These are phyloP conservation scores for Cryptoblepharus egeriae DNA, from an alignment of 2,797 vertebrate species.

Conservation along the genomic window DNA sequence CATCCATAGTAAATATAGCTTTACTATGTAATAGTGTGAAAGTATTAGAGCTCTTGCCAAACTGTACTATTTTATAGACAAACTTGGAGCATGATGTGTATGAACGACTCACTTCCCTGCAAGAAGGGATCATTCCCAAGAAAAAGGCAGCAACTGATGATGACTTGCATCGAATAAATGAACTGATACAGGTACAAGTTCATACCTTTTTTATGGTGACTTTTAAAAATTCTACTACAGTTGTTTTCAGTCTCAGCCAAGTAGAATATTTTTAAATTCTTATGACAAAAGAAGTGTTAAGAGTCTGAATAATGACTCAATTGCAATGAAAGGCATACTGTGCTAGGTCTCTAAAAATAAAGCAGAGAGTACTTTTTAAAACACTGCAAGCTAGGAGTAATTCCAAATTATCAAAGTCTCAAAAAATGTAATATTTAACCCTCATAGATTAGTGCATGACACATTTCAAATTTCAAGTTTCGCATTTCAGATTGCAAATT, in stretches of 20 bases:
- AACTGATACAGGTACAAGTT: conserved; percentile 93
- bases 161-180: conserved; percentile 95
- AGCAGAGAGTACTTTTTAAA: background rate
- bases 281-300: background rate
- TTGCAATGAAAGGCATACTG: background rate
- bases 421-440: background rate
- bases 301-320: background rate
- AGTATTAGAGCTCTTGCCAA: conserved; percentile 48
- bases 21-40: conserved; percentile 19
- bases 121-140: conserved; percentile 97
- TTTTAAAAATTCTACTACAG: background rate
- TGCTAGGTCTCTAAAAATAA: background rate
- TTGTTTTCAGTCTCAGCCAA: background rate
- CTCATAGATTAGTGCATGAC: background rate
- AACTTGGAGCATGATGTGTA: conserved; percentile 97
- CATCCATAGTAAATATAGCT: background rate
- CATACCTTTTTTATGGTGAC: background rate
- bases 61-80: conserved; percentile 79
- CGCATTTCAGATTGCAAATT: too few species aligned
- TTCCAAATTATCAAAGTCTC: background rate
- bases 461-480: conserved; percentile 6
- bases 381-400: background rate
- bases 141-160: conserved; percentile 94
- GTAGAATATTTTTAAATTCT: background rate
- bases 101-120: conserved; percentile 92